Base-by-base conservation (phyloP, 37 sponge, comb jelly and placozoan species). In the Aplysina aerophoba region DNA sequence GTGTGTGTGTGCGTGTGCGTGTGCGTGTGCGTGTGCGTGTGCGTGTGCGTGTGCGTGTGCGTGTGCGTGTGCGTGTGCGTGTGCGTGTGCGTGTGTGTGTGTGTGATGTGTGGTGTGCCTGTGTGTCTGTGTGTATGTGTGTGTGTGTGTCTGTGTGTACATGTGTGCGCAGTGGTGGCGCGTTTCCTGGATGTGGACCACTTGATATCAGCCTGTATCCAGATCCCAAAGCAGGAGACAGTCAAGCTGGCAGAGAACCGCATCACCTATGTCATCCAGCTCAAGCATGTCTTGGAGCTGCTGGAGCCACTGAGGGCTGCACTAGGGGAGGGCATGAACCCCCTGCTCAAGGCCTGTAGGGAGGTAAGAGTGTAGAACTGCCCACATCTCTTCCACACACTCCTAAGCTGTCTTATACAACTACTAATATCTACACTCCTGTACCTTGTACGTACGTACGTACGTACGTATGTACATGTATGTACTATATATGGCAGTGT, bases 261-360 rank as follows among this genome's bases (percentile, higher is more conserved):
- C 50, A 99, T 99, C 50, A 88, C 86, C 8, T 74, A 94, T 71
- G 87, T 96, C 37, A 95, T 99, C 53, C 73, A 89, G 41, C 88
- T 99, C 54, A 99, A 97, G 85, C 97, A 99, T 67, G 84, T 89
- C 0, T 89, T 99, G 55, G 96, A 99, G 73, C 90, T 97, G 5
- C 95, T 99, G 59, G 84, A 87, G 0, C 93, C 97, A 0, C 91
- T 99, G 11, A 34, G 83, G 34, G 55, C 53, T 3, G 89, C 93
- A 19, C 68, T 98, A 36, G 81, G 72, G 34, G 94, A 86, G 27
- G 68, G 88, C 25, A 40, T 85, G 56, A 86, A 91, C 85, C 82
- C 93, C 40, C 93, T 98, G 20, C 74, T 96, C 31, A 83, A 78
- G 60, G 93, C 95, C 14, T 92, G 86, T 65, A 36, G 84, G 55